Conservation (phyloP, 1,140 invertebrate genomes). For the Pantala flavescens region DNA sequence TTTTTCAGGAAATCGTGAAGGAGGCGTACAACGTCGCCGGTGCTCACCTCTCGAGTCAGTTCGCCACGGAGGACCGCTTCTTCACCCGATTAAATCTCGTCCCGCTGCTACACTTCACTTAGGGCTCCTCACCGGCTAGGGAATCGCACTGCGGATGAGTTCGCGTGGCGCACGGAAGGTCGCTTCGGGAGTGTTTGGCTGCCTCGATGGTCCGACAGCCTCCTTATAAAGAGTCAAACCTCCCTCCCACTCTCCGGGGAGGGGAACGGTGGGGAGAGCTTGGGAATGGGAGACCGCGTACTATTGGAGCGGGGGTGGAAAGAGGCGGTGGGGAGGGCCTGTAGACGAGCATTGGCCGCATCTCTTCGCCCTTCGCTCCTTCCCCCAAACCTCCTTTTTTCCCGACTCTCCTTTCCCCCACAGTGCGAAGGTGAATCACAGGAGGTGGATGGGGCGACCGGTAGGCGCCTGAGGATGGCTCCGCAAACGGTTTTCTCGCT, state of each 20-base stretch:
- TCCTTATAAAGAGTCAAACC: background rate
- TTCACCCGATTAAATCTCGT: background rate
- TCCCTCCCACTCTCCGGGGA: background rate
- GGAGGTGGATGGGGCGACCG: background rate
- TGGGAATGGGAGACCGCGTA: background rate
- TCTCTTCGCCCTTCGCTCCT: background rate
- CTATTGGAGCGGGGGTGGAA: background rate
- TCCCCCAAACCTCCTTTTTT: background rate
- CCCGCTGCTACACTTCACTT: background rate
- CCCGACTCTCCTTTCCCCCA: background rate
- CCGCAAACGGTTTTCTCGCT: background rate
- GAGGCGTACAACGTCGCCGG: background rate
- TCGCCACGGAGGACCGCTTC: background rate
- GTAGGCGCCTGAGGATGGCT: background rate
- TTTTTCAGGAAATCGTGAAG: background rate
- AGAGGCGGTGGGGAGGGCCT: background rate
- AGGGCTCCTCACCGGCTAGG: background rate
- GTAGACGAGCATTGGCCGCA: constrained; percentile 6
- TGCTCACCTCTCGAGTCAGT: background rate
- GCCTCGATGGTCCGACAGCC: constrained; percentile 1
- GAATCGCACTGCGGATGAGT: background rate
- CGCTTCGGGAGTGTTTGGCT: background rate
- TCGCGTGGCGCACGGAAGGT: background rate
- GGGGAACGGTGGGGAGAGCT: background rate
- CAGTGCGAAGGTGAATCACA: background rate